Evolutionary conservation across 2,888 invertebrate species (phyloP).

Genomic region (Gnatocerus cornutus): DNA sequence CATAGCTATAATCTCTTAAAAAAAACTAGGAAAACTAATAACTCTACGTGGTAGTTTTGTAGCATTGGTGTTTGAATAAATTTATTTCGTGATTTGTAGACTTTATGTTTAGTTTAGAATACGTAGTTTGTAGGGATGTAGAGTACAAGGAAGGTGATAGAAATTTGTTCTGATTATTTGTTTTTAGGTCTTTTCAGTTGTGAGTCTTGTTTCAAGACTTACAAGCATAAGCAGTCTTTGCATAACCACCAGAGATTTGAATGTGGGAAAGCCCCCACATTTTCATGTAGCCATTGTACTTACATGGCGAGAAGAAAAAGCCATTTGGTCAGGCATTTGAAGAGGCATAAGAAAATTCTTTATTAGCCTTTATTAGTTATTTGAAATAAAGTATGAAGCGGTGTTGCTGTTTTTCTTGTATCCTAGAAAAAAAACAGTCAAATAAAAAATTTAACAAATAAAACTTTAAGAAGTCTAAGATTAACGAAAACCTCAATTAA

Average conservation of each 20-base stretch:
- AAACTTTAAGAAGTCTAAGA: too few species aligned
- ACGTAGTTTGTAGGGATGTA: not conserved
- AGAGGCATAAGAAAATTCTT: constrained; percentile 1
- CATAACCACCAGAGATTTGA: constrained; percentile 55
- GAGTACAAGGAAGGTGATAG: not conserved
- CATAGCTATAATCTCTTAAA: constrained; percentile 21
- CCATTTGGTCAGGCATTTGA: constrained; percentile 20
- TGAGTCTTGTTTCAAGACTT: constrained; percentile 50
- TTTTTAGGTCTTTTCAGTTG: constrained; percentile 21
- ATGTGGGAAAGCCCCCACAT: constrained; percentile 55
- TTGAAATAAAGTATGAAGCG: not conserved
- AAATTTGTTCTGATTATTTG: not conserved
- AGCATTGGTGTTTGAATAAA: not conserved
- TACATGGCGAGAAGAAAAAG: constrained; percentile 54
- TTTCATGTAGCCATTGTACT: constrained; percentile 53
- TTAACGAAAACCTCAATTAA: too few species aligned
- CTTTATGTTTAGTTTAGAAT: not conserved
- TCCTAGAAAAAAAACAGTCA: too few species aligned
- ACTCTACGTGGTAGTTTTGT: not conserved
- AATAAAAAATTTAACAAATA: too few species aligned
- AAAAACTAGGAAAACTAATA: constrained; percentile 7
- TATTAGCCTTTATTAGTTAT: not conserved
- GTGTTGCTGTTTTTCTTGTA: not conserved
- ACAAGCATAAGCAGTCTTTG: constrained; percentile 56
- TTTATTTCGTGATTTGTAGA: not conserved